A percentile compares a stretch with the other conserved stretches of the same genome.
Conservation (phyloP, 2,888 invertebrate genomes). For the Drosophila cognata region DNA sequence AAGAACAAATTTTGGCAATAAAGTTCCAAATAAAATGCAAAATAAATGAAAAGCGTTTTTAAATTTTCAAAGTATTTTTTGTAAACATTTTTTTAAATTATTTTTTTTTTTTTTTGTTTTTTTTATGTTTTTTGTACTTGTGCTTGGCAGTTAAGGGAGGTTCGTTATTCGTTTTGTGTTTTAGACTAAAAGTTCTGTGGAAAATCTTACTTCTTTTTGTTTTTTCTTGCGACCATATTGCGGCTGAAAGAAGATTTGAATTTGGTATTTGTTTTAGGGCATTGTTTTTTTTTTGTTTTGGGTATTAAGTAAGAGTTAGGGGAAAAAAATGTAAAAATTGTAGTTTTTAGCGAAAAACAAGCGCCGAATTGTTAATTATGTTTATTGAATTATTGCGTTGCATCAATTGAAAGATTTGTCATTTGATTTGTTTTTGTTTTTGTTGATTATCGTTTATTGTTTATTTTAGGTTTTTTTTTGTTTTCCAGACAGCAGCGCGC, state of each 20-base stretch:
- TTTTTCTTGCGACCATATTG: conserved; percentile 97
- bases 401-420: conserved; percentile 23
- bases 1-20: conserved; percentile 63
- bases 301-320: conserved; percentile 49
- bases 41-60: conserved; percentile 46
- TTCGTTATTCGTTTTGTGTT: conserved; percentile 47
- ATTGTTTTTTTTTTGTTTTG: conserved; percentile 34
- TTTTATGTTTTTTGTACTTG: conserved; percentile 14
- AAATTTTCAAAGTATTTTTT: conserved; percentile 20
- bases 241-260: conserved; percentile 85
- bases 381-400: conserved; percentile 35
- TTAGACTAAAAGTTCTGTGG: conserved; percentile 72
- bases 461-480: conserved; percentile 39
- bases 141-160: conserved; percentile 28
- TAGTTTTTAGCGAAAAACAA: conserved; percentile 59
- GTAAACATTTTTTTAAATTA: conserved; percentile 7
- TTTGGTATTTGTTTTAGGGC: conserved; percentile 70
- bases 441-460: conserved; percentile 29
- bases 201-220: conserved; percentile 98
- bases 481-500: conserved; percentile 79
- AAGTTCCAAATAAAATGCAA: conserved; percentile 56
- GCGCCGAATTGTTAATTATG: conserved; percentile 61
- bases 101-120: conserved; percentile 18
- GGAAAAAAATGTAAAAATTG: conserved; percentile 33
- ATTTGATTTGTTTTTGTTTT: conserved; percentile 1